Evolutionary conservation across 2,113 vertebrate genomes (phyloP).

Genomic region (Lanius ludovicianus): DNA sequence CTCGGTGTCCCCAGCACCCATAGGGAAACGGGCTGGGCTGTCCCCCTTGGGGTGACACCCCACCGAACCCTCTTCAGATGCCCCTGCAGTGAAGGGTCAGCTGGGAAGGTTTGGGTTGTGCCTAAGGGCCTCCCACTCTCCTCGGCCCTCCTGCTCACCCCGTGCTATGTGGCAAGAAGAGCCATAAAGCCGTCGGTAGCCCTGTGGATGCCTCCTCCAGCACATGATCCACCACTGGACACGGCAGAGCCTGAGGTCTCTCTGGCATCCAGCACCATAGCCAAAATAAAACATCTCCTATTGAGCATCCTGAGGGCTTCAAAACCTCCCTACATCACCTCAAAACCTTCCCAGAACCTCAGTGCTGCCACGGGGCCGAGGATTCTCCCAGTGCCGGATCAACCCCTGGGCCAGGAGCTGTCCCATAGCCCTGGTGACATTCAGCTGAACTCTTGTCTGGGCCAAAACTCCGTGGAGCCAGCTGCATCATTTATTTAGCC

Average conservation of each 20-base stretch:
- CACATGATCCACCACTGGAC: rapidly evolving
- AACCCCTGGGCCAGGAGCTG: neutral
- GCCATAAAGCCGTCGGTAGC: rapidly evolving
- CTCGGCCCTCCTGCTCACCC: rapidly evolving
- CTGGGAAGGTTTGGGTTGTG: neutral
- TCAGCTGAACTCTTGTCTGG: neutral
- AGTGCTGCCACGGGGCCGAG: rapidly evolving
- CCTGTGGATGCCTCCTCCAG: rapidly evolving
- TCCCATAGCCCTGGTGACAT: neutral
- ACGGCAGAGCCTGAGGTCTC: rapidly evolving
- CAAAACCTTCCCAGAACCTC: neutral
- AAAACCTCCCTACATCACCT: neutral
- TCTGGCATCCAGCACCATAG: rapidly evolving
- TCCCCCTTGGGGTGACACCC: neutral
- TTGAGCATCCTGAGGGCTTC: neutral
- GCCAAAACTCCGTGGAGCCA: neutral
- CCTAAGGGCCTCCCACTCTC: neutral
- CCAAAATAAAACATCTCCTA: neutral
- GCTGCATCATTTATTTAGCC: constrained; percentile 15
- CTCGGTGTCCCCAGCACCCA: neutral
- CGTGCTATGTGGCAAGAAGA: rapidly evolving
- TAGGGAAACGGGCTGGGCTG: neutral
- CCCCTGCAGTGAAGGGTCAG: rapidly evolving
- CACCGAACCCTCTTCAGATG: neutral
- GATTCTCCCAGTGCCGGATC: rapidly evolving